Base-by-base conservation (phyloP, 2,113 vertebrate species). In the Pungitius pungitius region DNA sequence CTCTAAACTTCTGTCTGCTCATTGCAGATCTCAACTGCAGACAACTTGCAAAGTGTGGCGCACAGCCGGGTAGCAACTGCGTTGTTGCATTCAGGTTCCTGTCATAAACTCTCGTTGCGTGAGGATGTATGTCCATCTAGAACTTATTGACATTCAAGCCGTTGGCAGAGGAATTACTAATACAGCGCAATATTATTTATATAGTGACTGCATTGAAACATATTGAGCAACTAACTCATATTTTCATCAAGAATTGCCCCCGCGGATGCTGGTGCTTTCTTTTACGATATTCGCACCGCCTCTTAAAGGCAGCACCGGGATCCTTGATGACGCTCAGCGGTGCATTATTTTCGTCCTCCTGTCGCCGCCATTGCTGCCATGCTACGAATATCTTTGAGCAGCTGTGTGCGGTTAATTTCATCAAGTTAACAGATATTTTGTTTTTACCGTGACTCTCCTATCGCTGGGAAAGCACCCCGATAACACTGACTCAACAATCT, bases 301-400 rank as follows among this genome's bases (percentile, higher is more conserved):
- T 2, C 10, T 0, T 71, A 54, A 84, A 80, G 49, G 73, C 69
- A 80, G 39, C 77, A 61, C 17, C 54, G 52, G 59, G 54, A 0
- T 14, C 18, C 65, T 39, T 6, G 37, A 15, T 70, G 77, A 70
- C 60, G 3, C 18, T 35, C 39, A 8, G 40, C 42, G 2, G 52
- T 30, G 10, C 51, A 49, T 45, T 61, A 52, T 70, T 57, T 70
- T 71, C 40, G 56, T 65, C 59, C 39, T n/a, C 42, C 27, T 33
- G 18, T 62, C 58, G 64, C 24, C 24, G 20, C 0, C 57, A 42
- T 77, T 61, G 55, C 73, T 65, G 49, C 62, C 62, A 52, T 35
- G 51, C 24, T 42, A 20, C n/a, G 51, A 52, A 22, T 33, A 64
- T 35, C 35, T 42, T 24, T 22, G 7, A 57, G 33, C 45, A 40